phyloP scores from a whole-genome alignment of 2,888 invertebrate genomes.

The Rhingia rostrata region DNA sequence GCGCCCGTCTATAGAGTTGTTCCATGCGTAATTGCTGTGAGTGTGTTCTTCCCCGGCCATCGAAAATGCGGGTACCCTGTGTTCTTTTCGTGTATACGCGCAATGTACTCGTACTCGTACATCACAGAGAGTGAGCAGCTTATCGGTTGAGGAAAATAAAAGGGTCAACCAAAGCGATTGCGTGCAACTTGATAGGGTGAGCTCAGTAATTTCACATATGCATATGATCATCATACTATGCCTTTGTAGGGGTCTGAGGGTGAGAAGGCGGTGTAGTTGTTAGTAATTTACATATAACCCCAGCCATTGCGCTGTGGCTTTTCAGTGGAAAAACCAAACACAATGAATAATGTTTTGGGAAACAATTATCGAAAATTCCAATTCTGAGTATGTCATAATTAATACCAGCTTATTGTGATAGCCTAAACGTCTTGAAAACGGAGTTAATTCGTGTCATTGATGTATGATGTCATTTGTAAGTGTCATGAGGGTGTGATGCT shows the following conservation, averaged over 20 bases:
- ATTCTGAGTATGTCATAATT: slow-evolving; percentile 57
- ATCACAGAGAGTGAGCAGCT: slow-evolving; percentile 20
- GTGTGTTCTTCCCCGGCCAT: slow-evolving; percentile 18
- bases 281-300: slow-evolving; percentile 39
- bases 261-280: slow-evolving; percentile 49
- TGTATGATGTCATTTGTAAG: slow-evolving; percentile 59
- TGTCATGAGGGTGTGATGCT: slow-evolving; percentile 50
- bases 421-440: slow-evolving; percentile 6
- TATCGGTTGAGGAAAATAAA: slow-evolving; percentile 64
- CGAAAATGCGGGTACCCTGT: slow-evolving; percentile 47
- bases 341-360: slow-evolving; percentile 27
- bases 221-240: slow-evolving; percentile 35
- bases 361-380: slow-evolving; percentile 28
- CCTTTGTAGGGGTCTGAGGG: slow-evolving; percentile 30
- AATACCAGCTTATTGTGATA: slow-evolving; percentile 24
- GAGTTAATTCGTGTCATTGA: background rate
- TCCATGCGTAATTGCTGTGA: slow-evolving; percentile 57
- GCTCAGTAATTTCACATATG: slow-evolving; percentile 34
- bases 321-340: slow-evolving; percentile 27
- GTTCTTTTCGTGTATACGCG: slow-evolving; percentile 3
- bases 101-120: background rate
- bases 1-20: slow-evolving; percentile 59
- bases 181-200: slow-evolving; percentile 53
- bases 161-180: slow-evolving; percentile 67
- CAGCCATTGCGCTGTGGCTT: slow-evolving; percentile 33